Percentiles rank a stretch among this genome's conserved stretches.
These are phyloP conservation scores for Catharus fuscescens DNA, from an alignment of 2,113 vertebrate species.

Conservation along the genomic window DNA sequence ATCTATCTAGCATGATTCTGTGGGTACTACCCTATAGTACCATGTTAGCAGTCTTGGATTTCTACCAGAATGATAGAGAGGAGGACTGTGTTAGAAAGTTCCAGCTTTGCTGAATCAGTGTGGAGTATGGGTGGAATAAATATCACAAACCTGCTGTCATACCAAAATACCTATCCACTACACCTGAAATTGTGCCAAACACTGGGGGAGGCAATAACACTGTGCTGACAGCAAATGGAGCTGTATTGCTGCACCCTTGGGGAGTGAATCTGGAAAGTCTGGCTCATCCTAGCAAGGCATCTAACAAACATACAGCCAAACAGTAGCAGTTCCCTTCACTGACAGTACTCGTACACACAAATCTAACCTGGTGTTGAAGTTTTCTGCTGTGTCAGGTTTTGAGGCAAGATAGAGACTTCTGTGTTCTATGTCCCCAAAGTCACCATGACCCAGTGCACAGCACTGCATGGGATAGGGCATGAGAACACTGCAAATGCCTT, in stretches of 20 bases:
- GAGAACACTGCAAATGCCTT: not conserved
- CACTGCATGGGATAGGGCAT: rapidly evolving
- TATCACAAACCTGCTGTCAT: not conserved
- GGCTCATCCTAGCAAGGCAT: not conserved
- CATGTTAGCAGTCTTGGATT: not conserved
- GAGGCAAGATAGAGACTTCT: not conserved
- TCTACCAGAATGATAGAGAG: not conserved
- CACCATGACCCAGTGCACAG: not conserved
- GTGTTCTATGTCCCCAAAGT: not conserved
- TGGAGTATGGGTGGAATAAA: not conserved
- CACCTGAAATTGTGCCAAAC: not conserved
- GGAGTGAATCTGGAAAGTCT: not conserved
- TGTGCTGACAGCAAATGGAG: not conserved
- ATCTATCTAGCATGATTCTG: not conserved
- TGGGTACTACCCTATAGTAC: not conserved
- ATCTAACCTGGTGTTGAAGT: not conserved
- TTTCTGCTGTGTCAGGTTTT: not conserved
- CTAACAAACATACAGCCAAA: not conserved
- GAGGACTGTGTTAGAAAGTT: not conserved
- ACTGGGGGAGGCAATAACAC: not conserved
- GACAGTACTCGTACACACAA: not conserved
- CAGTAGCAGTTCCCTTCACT: not conserved
- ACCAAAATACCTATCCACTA: not conserved
- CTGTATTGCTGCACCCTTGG: not conserved
- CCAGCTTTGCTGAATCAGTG: not conserved